These are phyloP conservation scores for Nomada ruficornis DNA, from an alignment of 2,888 invertebrate genomes.

Conservation along the genomic window DNA sequence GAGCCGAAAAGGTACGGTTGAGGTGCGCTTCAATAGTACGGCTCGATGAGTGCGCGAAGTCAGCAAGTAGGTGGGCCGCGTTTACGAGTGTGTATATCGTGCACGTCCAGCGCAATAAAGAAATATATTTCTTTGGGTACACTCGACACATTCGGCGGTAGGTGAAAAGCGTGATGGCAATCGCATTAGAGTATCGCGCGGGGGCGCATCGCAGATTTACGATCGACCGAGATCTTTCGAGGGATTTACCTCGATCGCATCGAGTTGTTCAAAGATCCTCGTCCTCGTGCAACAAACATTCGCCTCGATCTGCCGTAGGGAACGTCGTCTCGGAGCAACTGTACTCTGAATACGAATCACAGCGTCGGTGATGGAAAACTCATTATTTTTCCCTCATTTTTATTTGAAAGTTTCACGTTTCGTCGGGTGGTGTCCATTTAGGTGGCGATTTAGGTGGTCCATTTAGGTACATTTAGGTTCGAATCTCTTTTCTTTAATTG, in stretches of 20 bases:
- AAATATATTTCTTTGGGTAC: constrained; percentile 42
- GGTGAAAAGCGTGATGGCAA: constrained; percentile 50
- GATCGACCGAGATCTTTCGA: constrained; percentile 44
- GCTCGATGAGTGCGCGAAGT: constrained; percentile 26
- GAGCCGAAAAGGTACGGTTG: neutral
- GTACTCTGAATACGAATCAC: neutral
- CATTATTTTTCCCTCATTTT: too few relatives aligned
- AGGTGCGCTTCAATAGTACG: constrained; percentile 1
- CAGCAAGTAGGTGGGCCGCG: constrained; percentile 38
- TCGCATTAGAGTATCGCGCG: constrained; percentile 68
- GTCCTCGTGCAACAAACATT: neutral
- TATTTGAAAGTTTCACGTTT: too few relatives aligned
- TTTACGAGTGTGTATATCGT: constrained; percentile 44
- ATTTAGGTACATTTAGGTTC: too few relatives aligned
- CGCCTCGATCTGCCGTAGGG: neutral
- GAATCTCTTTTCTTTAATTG: too few relatives aligned
- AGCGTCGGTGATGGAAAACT: too few relatives aligned
- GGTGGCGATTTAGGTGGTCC: too few relatives aligned
- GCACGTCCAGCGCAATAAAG: constrained; percentile 40
- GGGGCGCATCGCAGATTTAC: constrained; percentile 66
- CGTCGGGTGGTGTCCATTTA: too few relatives aligned
- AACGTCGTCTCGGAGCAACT: neutral
- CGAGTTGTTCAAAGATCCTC: constrained; percentile 14
- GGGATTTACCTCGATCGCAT: constrained; percentile 31
- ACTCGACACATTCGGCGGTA: constrained; percentile 50